Conservation (phyloP, 2,797 vertebrate genomes). For the Liparis tanakae region DNA sequence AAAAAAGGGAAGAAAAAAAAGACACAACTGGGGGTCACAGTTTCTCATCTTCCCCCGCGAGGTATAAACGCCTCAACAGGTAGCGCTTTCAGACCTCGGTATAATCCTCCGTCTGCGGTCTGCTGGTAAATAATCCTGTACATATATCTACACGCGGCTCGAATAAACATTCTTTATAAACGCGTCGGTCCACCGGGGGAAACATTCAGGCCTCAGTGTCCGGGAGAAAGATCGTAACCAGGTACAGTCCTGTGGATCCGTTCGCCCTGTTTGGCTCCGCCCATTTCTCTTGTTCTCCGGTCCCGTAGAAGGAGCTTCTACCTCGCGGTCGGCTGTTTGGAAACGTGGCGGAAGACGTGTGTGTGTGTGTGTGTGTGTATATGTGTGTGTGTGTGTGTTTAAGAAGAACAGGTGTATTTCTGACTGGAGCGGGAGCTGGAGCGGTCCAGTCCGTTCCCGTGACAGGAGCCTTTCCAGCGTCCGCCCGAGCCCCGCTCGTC, state of each 20-base stretch:
- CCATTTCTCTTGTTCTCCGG: neutral
- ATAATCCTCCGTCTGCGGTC: conserved; percentile 31
- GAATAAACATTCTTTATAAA: conserved; percentile 47
- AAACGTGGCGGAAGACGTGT: neutral
- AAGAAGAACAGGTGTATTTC: conserved; percentile 89
- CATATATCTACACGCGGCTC: conserved; percentile 55
- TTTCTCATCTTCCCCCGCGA: conserved; percentile 34
- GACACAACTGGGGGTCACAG: conserved; percentile 19
- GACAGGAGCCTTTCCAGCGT: conserved; percentile 88
- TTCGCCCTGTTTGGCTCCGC: conserved; percentile 13
- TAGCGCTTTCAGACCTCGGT: conserved; percentile 41
- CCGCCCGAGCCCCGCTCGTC: conserved; percentile 84
- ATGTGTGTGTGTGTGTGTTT: conserved; percentile 48
- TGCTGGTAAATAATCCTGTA: conserved; percentile 55
- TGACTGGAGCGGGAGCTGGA: conserved; percentile 90
- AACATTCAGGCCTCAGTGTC: conserved; percentile 8
- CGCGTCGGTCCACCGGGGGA: conserved; percentile 32
- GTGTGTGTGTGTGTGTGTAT: neutral
- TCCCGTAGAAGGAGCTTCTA: conserved; percentile 21
- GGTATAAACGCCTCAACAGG: conserved; percentile 54
- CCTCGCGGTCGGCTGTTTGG: conserved; percentile 16
- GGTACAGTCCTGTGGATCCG: conserved; percentile 35
- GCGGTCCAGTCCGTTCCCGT: conserved; percentile 86
- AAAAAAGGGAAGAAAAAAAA: neutral
- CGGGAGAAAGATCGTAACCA: conserved; percentile 18